Percentiles rank a stretch among this genome's conserved stretches.
Evolutionary conservation across 2,113 vertebrate genomes (phyloP).

Genomic region (Siniperca chuatsi): DNA sequence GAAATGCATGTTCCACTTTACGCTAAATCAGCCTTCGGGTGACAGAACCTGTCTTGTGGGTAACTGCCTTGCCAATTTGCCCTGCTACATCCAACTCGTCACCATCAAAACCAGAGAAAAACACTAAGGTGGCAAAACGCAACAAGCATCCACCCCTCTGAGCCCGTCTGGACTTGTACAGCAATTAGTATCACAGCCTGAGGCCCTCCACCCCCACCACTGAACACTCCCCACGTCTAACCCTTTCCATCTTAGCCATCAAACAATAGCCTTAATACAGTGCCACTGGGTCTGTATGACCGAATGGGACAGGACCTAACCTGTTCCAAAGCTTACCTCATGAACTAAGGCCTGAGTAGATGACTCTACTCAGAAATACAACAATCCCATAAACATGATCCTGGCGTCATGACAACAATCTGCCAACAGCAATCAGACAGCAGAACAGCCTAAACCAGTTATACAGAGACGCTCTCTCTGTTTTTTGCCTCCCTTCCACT

Average conservation of each 20-base stretch:
- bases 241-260: slow-evolving; percentile 46
- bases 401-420: slow-evolving; percentile 62
- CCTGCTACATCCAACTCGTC: slow-evolving; percentile 41
- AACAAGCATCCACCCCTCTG: slow-evolving; percentile 66
- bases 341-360: slow-evolving; percentile 33
- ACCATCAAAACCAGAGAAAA: slow-evolving; percentile 51
- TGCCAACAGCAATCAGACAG: slow-evolving; percentile 59
- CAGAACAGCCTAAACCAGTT: slow-evolving; percentile 80
- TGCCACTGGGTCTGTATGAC: slow-evolving; percentile 47
- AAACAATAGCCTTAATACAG: slow-evolving; percentile 65
- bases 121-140: slow-evolving; percentile 43
- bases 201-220: slow-evolving; percentile 42
- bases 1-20: slow-evolving; percentile 36
- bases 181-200: slow-evolving; percentile 61
- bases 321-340: slow-evolving; percentile 59
- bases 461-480: slow-evolving; percentile 32
- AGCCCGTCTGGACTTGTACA: slow-evolving; percentile 67
- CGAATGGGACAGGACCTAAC: slow-evolving; percentile 68
- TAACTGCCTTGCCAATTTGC: slow-evolving; percentile 68
- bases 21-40: slow-evolving; percentile 48
- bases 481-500: neutral
- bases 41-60: slow-evolving; percentile 78
- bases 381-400: slow-evolving; percentile 50
- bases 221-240: slow-evolving; percentile 46
- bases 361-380: slow-evolving; percentile 26